phyloP scores from a whole-genome alignment of 2,113 vertebrate genomes.

The Phocoena phocoena region DNA sequence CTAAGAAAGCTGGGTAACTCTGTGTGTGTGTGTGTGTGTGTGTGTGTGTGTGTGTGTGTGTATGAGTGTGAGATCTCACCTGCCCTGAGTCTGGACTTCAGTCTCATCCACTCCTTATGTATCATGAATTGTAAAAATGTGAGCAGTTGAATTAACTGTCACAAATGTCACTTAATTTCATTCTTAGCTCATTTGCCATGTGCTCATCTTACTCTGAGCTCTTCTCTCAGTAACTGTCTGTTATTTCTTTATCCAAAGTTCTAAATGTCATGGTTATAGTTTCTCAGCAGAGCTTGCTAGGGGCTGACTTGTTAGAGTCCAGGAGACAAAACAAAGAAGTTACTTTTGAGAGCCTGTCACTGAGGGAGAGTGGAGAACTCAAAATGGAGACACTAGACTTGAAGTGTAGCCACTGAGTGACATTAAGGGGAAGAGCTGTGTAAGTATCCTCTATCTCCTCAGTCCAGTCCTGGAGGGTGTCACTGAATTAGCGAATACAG shows the following conservation, averaged over 20 bases:
- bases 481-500: neutral
- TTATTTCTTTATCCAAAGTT: neutral
- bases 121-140: neutral
- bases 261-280: neutral
- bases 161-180: neutral
- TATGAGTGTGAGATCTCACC: neutral
- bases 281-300: neutral
- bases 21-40: too few species aligned
- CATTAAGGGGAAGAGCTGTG: neutral
- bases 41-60: neutral
- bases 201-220: neutral
- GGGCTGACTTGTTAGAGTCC: neutral
- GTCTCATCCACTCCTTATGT: neutral
- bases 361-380: neutral
- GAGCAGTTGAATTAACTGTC: slow-evolving; percentile 18
- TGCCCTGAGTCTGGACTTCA: neutral
- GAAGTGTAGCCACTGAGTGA: neutral
- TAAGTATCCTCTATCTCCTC: neutral
- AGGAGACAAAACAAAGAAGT: neutral
- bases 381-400: neutral
- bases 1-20: neutral
- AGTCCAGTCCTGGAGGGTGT: too few species aligned
- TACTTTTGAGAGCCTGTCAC: neutral
- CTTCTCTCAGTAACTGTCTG: neutral
- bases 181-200: neutral